These are phyloP conservation scores for Prosapia bicincta DNA, from an alignment of 2,888 invertebrate species.

Conservation along the genomic window DNA sequence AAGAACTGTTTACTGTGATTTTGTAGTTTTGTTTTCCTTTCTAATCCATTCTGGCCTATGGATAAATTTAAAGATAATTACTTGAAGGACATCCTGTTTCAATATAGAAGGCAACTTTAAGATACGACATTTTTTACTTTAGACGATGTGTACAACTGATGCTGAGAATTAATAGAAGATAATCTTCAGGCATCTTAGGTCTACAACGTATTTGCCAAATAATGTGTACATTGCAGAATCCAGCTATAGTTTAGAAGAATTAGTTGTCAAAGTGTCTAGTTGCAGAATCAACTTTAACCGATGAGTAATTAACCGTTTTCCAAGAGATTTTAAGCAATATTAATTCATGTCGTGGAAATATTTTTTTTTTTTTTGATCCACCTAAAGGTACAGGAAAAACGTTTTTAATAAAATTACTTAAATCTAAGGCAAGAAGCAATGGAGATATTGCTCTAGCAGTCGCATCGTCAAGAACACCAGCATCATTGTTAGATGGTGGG, in stretches of 20 bases:
- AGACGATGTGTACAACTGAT: constrained; percentile 33
- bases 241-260: constrained; percentile 23
- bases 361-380: constrained; percentile 44
- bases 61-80: not conserved
- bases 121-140: constrained; percentile 34
- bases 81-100: not conserved
- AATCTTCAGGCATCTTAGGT: not conserved
- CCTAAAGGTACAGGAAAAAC: constrained; percentile 46
- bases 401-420: too few species aligned
- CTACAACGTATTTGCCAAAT: not conserved
- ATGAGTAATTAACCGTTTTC: not conserved
- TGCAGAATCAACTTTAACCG: too few species aligned
- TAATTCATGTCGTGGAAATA: constrained; percentile 10
- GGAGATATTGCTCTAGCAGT: not conserved
- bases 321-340: constrained; percentile 14
- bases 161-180: constrained; percentile 31
- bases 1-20: too few species aligned
- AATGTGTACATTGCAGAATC: not conserved
- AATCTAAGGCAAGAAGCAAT: constrained; percentile 35
- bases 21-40: too few species aligned
- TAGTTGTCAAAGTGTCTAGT: too few species aligned
- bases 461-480: not conserved
- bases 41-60: not conserved
- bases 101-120: not conserved
- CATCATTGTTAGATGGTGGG: not conserved